These are phyloP conservation scores for Rhopalosiphum maidis DNA, from an alignment of 1,140 invertebrate genomes.

Conservation along the genomic window DNA sequence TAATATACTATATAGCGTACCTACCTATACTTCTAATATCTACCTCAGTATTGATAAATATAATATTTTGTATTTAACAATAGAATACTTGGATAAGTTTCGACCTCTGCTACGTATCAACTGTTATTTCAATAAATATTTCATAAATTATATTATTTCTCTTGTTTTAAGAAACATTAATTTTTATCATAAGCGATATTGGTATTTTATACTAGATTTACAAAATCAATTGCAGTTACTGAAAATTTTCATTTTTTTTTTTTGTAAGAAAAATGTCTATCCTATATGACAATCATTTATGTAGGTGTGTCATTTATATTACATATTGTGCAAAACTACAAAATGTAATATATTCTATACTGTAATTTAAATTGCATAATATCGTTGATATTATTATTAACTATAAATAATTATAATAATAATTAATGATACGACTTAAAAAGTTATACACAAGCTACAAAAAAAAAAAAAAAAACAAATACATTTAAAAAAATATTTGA, in stretches of 20 bases:
- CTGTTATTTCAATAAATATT: neutral
- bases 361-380: no score
- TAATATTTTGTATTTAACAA: neutral
- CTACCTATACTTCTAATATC: neutral
- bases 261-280: neutral
- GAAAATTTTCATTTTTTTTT: neutral
- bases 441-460: neutral
- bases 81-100: neutral
- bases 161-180: neutral
- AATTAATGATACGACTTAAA: neutral
- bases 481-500: neutral
- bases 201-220: neutral
- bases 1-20: neutral
- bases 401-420: no score
- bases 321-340: neutral
- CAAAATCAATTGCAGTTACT: no score
- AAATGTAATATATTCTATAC: neutral
- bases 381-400: no score
- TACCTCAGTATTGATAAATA: neutral
- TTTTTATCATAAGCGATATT: neutral
- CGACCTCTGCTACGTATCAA: neutral
- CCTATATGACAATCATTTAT: neutral
- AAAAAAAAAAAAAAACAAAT: neutral
- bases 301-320: neutral
- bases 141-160: neutral